These are phyloP conservation scores for Euplagia quadripunctaria DNA, from an alignment of 2,888 invertebrate genomes.

Conservation along the genomic window DNA sequence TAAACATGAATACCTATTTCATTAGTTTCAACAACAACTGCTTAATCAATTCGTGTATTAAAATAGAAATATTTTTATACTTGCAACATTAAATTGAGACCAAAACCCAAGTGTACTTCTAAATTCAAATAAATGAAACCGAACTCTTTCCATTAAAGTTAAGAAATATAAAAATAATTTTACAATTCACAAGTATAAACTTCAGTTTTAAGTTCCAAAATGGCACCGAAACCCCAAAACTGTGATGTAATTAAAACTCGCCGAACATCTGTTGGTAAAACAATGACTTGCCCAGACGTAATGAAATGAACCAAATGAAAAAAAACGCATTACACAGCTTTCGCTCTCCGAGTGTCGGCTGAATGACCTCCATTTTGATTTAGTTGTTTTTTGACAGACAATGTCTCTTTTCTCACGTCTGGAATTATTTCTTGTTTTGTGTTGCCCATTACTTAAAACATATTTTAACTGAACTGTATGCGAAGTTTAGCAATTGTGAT, in stretches of 20 bases:
- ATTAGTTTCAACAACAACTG: too few relatives aligned
- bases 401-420: conserved; percentile 28
- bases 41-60: too few relatives aligned
- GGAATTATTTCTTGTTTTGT: conserved; percentile 14
- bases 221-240: conserved; percentile 25
- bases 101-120: not conserved
- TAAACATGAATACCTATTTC: too few relatives aligned
- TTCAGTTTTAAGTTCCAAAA: conserved; percentile 12
- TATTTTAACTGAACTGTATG: not conserved
- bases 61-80: too few relatives aligned
- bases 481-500: not conserved
- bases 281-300: conserved; percentile 46
- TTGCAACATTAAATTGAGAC: not conserved
- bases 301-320: conserved; percentile 39
- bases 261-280: conserved; percentile 48
- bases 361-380: conserved; percentile 47
- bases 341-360: conserved; percentile 33
- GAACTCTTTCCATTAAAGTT: not conserved
- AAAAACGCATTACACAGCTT: conserved; percentile 33
- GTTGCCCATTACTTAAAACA: not conserved
- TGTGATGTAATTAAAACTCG: conserved; percentile 40
- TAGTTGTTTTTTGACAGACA: conserved; percentile 28
- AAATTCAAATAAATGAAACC: not conserved
- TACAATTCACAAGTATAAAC: not conserved
- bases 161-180: not conserved